phyloP scores from a whole-genome alignment of 2,797 vertebrate species.

The Forpus xanthops region DNA sequence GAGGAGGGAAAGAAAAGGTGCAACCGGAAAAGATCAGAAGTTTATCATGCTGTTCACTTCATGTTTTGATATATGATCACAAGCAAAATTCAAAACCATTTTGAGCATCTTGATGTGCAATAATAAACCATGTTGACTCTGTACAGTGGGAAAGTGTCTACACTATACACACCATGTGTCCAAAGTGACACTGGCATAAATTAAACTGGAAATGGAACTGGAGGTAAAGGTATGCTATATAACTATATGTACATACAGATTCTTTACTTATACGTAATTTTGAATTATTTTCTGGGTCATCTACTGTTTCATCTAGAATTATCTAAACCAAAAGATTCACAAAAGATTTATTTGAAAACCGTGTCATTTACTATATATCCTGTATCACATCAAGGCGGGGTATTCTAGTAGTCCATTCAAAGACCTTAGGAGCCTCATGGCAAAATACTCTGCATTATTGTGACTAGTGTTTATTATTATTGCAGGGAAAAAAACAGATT shows the following conservation, averaged over 20 bases:
- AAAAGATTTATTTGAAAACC: not conserved
- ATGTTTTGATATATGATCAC: not conserved
- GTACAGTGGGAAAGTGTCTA: not conserved
- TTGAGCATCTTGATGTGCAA: not conserved
- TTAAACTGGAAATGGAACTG: not conserved
- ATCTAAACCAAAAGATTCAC: not conserved
- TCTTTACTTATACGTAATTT: not conserved
- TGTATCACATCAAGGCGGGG: not conserved
- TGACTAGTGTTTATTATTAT: not conserved
- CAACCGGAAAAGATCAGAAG: not conserved
- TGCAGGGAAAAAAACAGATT: not conserved
- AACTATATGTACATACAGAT: not conserved
- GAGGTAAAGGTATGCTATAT: not conserved
- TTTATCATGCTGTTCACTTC: not conserved
- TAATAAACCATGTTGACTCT: not conserved
- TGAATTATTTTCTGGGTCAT: not conserved
- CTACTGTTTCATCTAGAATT: not conserved
- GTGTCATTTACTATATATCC: not conserved
- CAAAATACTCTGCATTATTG: not conserved
- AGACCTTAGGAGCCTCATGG: not conserved
- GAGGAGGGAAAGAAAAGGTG: not conserved
- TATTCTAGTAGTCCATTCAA: not conserved
- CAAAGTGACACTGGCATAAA: not conserved
- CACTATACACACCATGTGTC: not conserved
- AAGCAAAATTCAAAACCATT: not conserved